Base-by-base conservation (phyloP, 2,888 invertebrate genomes). In the Lingula anatina region DNA sequence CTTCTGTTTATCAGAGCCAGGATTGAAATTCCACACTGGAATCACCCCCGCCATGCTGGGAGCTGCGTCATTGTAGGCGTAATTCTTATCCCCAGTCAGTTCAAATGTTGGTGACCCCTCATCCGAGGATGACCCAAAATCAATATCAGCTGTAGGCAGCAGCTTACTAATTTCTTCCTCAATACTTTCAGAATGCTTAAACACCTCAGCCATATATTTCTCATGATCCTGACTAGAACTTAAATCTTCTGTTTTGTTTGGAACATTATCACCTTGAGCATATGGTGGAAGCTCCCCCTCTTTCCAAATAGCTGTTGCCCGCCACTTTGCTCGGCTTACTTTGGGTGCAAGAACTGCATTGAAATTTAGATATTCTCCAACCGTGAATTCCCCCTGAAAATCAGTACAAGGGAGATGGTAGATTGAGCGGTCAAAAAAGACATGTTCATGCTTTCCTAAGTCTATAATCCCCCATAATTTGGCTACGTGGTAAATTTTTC, bases 401-500 rank as follows among this genome's bases (percentile, higher is more conserved):
- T 76, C 76, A 56, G 76, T 76, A 49, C 74, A 63, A 24, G 64
- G 62, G 47, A 69, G 67, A 3, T 65, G 64, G 55, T 71, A 71
- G 52, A 77, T 76, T 23, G 72, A 73, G 47, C 71, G 63, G 53
- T 77, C 77, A 50, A 77, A 77, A 52, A 77, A 77, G 15, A 77
- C 77, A 58, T 77, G 77, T 56, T 77, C 77, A 61, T 77, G 77
- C 50, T 70, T 68, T 2, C 76, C 77, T n/a, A 77, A 62, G 56
- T 77, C 77, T 35, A 77, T 71, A 41, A 76, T 76, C 24, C 76
- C 74, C 77, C 77, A 77, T 20, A 77, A 58, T 58, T 77, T 75
- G 26, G 77, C 75, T 38, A 77, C 71, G 60, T 77, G 76, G 54
- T 72, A 76, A 28, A 76, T 65, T 46, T 71, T 67, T 3, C 76